Percentiles rank a stretch among this genome's conserved stretches.
Evolutionary conservation across 2,888 invertebrate species (phyloP).

Genomic region (Orthosia gothica): DNA sequence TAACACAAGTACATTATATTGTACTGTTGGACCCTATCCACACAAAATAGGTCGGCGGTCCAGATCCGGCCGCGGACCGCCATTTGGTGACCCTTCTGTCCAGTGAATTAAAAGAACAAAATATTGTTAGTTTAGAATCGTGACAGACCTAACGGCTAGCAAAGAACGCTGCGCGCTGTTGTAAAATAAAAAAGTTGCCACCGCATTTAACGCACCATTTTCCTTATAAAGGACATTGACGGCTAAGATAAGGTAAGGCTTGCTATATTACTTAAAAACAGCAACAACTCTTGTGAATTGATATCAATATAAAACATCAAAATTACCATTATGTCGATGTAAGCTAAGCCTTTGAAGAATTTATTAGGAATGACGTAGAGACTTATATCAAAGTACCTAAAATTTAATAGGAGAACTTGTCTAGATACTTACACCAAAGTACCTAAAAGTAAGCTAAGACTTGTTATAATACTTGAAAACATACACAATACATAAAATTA

Average conservation of each 20-base stretch:
- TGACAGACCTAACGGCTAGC: not conserved
- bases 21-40: no score
- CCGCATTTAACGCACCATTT: conserved; percentile 3
- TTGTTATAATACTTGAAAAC: no score
- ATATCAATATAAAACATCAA: conserved; percentile 17
- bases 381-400: no score
- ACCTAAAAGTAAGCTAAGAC: no score
- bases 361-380: not conserved
- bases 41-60: no score
- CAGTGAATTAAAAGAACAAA: not conserved
- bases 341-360: conserved; percentile 1
- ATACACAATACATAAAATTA: no score
- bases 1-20: no score
- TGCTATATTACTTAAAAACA: conserved; percentile 15
- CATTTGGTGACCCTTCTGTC: no score
- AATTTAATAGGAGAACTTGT: no score
- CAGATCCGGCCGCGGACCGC: no score
- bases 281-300: not conserved
- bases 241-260: conserved; percentile 14
- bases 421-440: no score
- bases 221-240: conserved; percentile 28
- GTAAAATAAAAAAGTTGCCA: not conserved
- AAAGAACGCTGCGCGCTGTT: not conserved
- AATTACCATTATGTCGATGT: not conserved
- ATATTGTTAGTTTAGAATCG: not conserved